Percentiles rank a stretch among this genome's conserved stretches.
Conservation (phyloP, 2,888 invertebrate species). For the Silvanus unidentatus region DNA sequence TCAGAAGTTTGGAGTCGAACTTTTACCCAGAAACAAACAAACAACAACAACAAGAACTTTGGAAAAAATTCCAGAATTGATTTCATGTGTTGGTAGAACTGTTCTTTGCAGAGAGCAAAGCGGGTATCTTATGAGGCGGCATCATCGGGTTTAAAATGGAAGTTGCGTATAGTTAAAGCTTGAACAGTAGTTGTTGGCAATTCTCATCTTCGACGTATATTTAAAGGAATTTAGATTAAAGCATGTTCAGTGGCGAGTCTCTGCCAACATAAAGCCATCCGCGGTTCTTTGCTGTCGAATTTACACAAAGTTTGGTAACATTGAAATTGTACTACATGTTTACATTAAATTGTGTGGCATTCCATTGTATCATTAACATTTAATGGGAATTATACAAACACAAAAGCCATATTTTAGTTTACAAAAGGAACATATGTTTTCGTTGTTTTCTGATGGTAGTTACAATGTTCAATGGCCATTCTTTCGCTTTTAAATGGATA, state of each 20-base stretch:
- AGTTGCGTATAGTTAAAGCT: constrained; percentile 9
- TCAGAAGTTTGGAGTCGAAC: too few relatives aligned
- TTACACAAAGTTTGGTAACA: constrained; percentile 38
- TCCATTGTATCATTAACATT: constrained; percentile 46
- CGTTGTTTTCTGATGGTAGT: constrained; percentile 35
- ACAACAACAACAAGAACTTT: background rate
- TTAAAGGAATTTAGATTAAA: constrained; percentile 37
- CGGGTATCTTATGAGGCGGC: too few relatives aligned
- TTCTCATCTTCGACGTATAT: constrained; percentile 21
- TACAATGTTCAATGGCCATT: constrained; percentile 33
- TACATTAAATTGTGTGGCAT: constrained; percentile 45
- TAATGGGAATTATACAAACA: constrained; percentile 43
- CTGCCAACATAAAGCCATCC: constrained; percentile 27
- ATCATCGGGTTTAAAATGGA: background rate
- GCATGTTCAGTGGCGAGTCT: constrained; percentile 26
- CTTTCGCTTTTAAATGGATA: constrained; percentile 26
- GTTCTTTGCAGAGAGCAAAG: too few relatives aligned
- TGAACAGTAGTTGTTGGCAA: constrained; percentile 14
- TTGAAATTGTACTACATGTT: constrained; percentile 38
- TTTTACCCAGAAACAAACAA: constrained; percentile 1
- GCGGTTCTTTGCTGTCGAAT: constrained; percentile 41
- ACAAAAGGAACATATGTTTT: constrained; percentile 46
- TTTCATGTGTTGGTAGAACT: too few relatives aligned
- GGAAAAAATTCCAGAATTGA: background rate
- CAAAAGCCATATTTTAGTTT: constrained; percentile 36